phyloP scores from a whole-genome alignment of 2,797 vertebrate genomes.

The Simalia tracyae region DNA sequence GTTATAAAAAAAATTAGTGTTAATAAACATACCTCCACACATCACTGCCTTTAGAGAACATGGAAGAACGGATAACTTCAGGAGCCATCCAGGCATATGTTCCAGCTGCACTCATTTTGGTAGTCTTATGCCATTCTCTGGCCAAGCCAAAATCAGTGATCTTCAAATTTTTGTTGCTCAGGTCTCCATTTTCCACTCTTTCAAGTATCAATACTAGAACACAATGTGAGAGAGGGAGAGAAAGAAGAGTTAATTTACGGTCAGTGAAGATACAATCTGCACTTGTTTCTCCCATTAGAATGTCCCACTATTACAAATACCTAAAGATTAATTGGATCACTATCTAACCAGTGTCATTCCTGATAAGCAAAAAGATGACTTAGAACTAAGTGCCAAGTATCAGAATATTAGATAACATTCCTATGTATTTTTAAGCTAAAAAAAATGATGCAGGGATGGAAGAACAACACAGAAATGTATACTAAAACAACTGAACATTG shows the following conservation, averaged over 20 bases:
- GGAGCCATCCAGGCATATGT: constrained; percentile 99
- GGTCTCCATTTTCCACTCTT: constrained; percentile 90
- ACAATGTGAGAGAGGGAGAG: constrained; percentile 14
- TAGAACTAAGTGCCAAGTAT: not conserved
- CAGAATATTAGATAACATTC: not conserved
- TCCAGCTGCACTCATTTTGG: constrained; percentile 97
- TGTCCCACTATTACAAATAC: not conserved
- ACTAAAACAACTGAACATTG: not conserved
- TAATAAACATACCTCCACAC: constrained; percentile 88
- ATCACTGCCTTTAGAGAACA: constrained; percentile 97
- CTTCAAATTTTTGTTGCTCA: constrained; percentile 95
- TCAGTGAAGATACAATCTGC: constrained; percentile 49
- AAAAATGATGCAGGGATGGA: not conserved
- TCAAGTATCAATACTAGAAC: constrained; percentile 90
- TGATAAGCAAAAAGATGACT: not conserved
- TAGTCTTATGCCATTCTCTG: constrained; percentile 96
- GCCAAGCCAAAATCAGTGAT: constrained; percentile 98
- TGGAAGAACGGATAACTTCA: constrained; percentile 95
- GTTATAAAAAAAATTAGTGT: constrained; percentile 7
- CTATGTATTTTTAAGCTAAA: not conserved
- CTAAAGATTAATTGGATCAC: not conserved
- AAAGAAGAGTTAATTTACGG: constrained; percentile 45
- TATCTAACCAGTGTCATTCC: not conserved
- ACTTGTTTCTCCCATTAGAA: not conserved
- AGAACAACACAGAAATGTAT: not conserved